phyloP scores from a whole-genome alignment of 2,113 vertebrate species.

The Micromys minutus region DNA sequence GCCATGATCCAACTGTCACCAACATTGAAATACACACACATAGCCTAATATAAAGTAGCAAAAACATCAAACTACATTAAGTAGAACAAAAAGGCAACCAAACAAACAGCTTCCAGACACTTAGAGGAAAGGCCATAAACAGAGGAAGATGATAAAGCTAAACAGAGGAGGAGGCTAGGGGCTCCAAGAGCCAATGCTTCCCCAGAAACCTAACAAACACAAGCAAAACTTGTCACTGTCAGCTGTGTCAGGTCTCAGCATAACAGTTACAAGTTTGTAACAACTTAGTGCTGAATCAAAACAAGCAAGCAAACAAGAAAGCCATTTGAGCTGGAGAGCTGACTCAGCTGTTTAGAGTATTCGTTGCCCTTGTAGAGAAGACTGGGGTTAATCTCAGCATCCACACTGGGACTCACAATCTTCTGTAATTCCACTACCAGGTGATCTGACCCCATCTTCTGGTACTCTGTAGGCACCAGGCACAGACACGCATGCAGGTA shows the following conservation, averaged over 20 bases:
- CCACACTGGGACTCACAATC: too few species aligned
- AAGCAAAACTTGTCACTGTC: not conserved
- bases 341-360: not conserved
- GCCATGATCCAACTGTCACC: constrained; percentile 15
- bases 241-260: not conserved
- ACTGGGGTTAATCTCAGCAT: not conserved
- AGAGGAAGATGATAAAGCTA: not conserved
- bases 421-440: not conserved
- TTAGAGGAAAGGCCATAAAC: not conserved
- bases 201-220: not conserved
- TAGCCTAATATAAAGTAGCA: not conserved
- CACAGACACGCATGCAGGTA: too few species aligned
- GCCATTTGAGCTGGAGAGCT: not conserved
- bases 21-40: not conserved
- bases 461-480: not conserved
- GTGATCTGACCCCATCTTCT: too few species aligned
- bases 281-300: not conserved
- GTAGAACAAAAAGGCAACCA: not conserved
- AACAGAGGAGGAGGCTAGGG: not conserved
- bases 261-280: not conserved
- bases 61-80: constrained; percentile 7
- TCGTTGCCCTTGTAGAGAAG: not conserved
- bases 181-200: not conserved
- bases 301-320: not conserved
- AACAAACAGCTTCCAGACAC: not conserved